Evolutionary conservation across 2,113 vertebrate genomes (phyloP), one percentile per base, ranked within the genome.

Genomic region (Antechinus stuartii): DNA sequence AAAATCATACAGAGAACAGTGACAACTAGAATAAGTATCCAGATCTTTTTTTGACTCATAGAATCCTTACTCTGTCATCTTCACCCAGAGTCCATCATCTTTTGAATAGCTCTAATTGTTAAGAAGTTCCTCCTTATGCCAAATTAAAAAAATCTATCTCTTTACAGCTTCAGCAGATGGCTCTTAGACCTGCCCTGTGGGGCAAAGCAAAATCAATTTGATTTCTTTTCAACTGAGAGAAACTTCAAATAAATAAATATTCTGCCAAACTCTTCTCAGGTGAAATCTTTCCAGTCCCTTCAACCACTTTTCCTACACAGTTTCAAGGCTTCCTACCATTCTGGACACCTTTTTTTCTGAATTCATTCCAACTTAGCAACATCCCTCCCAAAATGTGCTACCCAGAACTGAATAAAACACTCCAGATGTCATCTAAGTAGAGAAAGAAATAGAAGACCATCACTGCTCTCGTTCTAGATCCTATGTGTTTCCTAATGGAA

Each of bases 51-150:
- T 50, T 53, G 50, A 24, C 30, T 61, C 84, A 91, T 26, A 50
- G 27, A 14, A 23, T 3, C 5, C 24, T 0, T 0, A 7, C n/a
- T 14, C 47, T 9, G n/a, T 90, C 2, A 0, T 2, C 2, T 14
- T n/a, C 92, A 27, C 1, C 24, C 25, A 53, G 2, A 42, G 35
- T 23, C 54, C n/a, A 5, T 52, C 42, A 91, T 49, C 30, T 46
- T 89, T 19, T 24, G 91, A 26, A 26, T 2, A 0, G 10, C 0
- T 0, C 47, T 56, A 84, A 42, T 23, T 92, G 90, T 47, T 52
- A n/a, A 19, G 24, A 16, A 61, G 12, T 19, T 68, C 2, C 16
- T 16, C 22, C 3, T 24, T 14, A 25, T 2, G 10, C 1, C 53
- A 90, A 26, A 23, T 54, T 52, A 49, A 11, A 26, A 27, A 61